Evolutionary conservation across 1,140 invertebrate genomes (phyloP).

Genomic region (Bombyx mori): ASM3026992v2 NC_085120.1:5091001-5091500

Average conservation of each 20-base stretch:
- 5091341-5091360: constrained; percentile 25
- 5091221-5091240: constrained; percentile 51
- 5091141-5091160: constrained; percentile 10
- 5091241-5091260: constrained; percentile 25
- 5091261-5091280: constrained; percentile 16
- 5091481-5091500: no score
- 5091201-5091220: constrained; percentile 31
- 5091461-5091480: neutral
- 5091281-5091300: constrained; percentile 14
- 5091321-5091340: constrained; percentile 32
- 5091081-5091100: constrained; percentile 48
- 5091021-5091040: constrained; percentile 78
- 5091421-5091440: constrained; percentile 16
- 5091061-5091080: constrained; percentile 44
- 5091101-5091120: constrained; percentile 66
- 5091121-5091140: constrained; percentile 27
- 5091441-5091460: constrained; percentile 12
- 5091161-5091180: constrained; percentile 48
- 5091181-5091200: constrained; percentile 55
- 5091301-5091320: constrained; percentile 40
- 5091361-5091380: constrained; percentile 16
- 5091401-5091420: constrained; percentile 18
- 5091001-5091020: no score
- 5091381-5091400: constrained; percentile 15
- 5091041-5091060: constrained; percentile 70